These are phyloP conservation scores for Pongo pygmaeus DNA, from an alignment of 2,113 vertebrate species.

Conservation along the genomic window DNA sequence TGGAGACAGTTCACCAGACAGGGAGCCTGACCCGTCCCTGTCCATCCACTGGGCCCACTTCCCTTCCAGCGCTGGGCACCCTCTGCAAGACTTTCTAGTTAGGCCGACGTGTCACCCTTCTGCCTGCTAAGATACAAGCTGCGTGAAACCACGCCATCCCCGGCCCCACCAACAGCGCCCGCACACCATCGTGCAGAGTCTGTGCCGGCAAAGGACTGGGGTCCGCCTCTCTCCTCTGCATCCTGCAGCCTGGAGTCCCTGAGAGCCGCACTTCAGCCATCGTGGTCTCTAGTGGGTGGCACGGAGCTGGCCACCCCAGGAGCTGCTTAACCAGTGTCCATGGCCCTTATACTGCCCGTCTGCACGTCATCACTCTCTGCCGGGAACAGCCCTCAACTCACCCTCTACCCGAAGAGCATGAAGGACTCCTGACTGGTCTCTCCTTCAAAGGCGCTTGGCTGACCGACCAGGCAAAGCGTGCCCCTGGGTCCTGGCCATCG, in stretches of 20 bases:
- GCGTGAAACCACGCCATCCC: not conserved
- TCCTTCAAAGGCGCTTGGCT: not conserved
- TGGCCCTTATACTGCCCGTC: no score
- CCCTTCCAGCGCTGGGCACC: not conserved
- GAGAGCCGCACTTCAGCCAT: not conserved
- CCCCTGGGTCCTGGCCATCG: no score
- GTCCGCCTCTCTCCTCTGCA: not conserved
- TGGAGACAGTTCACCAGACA: no score
- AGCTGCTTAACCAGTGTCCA: rapidly evolving
- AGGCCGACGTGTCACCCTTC: rapidly evolving
- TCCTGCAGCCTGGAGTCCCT: no score
- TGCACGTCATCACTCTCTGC: no score
- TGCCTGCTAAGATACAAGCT: not conserved
- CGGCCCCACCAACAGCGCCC: no score
- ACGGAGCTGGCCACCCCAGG: rapidly evolving
- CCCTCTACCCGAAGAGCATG: rapidly evolving
- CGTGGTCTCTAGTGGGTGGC: rapidly evolving
- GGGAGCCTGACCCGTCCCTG: not conserved
- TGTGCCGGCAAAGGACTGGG: not conserved
- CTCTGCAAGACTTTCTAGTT: no score
- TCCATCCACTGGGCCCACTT: not conserved
- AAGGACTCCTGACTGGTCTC: not conserved
- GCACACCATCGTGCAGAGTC: not conserved
- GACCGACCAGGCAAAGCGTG: not conserved
- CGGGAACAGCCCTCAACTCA: not conserved